Evolutionary conservation across 2,113 vertebrate genomes (phyloP).

Genomic region (Cichladusa arquata): DNA sequence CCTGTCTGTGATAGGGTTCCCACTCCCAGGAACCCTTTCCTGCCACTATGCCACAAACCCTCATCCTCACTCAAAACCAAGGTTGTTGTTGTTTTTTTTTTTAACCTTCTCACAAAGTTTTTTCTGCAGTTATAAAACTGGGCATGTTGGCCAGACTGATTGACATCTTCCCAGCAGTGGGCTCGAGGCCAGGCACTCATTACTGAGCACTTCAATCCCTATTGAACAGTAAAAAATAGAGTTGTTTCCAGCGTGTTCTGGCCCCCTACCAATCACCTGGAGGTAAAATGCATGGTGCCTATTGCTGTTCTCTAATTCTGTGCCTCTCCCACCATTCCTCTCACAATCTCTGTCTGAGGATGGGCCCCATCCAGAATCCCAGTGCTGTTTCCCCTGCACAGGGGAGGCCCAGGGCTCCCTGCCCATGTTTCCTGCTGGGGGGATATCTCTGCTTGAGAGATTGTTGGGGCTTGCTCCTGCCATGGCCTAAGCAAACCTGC

Average conservation of each 20-base stretch:
- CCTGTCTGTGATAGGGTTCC: background rate
- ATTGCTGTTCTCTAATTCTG: background rate
- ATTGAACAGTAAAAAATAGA: background rate
- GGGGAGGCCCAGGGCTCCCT: background rate
- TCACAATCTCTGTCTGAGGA: fast-evolving
- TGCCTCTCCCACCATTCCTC: fast-evolving
- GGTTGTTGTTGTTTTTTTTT: fast-evolving
- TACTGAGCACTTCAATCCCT: background rate
- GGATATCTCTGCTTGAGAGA: background rate
- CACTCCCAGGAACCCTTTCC: background rate
- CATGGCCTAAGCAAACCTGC: background rate
- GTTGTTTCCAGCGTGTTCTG: background rate
- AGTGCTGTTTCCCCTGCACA: background rate
- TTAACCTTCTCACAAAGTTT: background rate
- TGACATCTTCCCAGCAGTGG: background rate
- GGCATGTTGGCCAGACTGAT: background rate
- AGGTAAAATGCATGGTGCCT: background rate
- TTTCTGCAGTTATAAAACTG: background rate
- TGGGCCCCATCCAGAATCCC: background rate
- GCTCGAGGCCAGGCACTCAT: background rate
- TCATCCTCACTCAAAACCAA: background rate
- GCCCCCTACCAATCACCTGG: background rate
- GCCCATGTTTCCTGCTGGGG: fast-evolving
- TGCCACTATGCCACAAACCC: background rate
- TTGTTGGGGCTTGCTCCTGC: background rate